phyloP scores from a whole-genome alignment of 2,113 vertebrate species.

The Pluvialis apricaria region DNA sequence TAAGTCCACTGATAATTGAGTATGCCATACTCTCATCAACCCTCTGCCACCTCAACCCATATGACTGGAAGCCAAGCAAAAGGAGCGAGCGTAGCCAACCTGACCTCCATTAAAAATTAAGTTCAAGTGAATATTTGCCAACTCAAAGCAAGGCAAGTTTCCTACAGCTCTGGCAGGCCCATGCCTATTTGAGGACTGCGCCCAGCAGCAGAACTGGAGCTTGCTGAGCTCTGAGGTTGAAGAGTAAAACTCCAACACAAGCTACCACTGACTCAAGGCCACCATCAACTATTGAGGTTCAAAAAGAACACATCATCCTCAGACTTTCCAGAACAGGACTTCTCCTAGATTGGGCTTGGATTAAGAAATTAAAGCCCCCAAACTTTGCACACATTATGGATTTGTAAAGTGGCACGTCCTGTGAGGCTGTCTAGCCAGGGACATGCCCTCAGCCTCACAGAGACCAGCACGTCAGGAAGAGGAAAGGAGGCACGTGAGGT shows the following conservation, averaged over 20 bases:
- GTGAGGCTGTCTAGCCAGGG: neutral
- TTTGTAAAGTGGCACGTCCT: rapidly evolving
- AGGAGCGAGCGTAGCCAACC: neutral
- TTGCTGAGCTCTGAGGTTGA: neutral
- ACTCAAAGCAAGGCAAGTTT: neutral
- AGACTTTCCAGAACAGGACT: neutral
- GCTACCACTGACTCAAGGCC: neutral
- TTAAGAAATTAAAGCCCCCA: neutral
- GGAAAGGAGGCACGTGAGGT: neutral
- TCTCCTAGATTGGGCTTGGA: neutral
- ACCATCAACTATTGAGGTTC: neutral
- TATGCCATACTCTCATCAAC: neutral
- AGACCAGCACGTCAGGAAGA: neutral
- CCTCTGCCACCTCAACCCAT: neutral
- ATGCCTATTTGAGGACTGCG: neutral
- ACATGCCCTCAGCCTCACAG: neutral
- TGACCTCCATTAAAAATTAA: neutral
- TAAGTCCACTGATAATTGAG: neutral
- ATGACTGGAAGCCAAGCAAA: neutral
- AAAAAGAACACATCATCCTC: neutral
- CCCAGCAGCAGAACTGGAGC: neutral
- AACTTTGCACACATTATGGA: rapidly evolving
- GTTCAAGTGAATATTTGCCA: neutral
- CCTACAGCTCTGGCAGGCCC: neutral
- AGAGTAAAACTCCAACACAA: neutral